phyloP scores from a whole-genome alignment of 2,113 vertebrate species.

The Anguilla rostrata region DNA sequence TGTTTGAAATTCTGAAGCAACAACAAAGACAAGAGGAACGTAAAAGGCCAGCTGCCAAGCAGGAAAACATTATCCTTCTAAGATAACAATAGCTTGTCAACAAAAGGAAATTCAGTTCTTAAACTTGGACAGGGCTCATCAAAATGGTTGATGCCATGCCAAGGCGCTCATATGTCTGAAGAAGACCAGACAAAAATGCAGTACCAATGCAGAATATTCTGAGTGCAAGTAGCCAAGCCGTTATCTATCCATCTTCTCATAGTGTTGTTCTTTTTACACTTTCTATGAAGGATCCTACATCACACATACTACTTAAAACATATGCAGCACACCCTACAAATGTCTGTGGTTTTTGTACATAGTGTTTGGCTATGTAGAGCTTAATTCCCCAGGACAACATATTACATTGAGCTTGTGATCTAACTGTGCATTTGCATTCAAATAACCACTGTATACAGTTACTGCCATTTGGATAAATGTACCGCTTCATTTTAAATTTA shows the following conservation, averaged over 20 bases:
- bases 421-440: too few species aligned
- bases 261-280: background rate
- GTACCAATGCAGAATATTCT: background rate
- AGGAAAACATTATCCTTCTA: background rate
- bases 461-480: too few species aligned
- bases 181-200: background rate
- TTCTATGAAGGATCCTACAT: too few species aligned
- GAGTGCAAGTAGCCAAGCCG: background rate
- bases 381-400: too few species aligned
- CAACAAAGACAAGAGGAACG: background rate
- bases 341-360: too few species aligned
- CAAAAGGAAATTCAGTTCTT: background rate
- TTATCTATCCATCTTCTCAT: background rate
- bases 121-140: background rate
- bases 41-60: background rate
- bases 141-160: background rate
- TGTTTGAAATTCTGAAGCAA: background rate
- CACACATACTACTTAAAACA: too few species aligned
- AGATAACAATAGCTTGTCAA: background rate
- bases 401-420: too few species aligned
- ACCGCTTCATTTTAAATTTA: too few species aligned
- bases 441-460: too few species aligned
- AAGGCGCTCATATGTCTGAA: background rate
- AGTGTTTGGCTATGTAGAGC: too few species aligned
- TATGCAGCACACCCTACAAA: too few species aligned